A percentile compares a stretch with the other conserved stretches of the same genome.
Evolutionary conservation across 1,140 invertebrate genomes (phyloP).

Genomic region (Drosophila parvula): DNA sequence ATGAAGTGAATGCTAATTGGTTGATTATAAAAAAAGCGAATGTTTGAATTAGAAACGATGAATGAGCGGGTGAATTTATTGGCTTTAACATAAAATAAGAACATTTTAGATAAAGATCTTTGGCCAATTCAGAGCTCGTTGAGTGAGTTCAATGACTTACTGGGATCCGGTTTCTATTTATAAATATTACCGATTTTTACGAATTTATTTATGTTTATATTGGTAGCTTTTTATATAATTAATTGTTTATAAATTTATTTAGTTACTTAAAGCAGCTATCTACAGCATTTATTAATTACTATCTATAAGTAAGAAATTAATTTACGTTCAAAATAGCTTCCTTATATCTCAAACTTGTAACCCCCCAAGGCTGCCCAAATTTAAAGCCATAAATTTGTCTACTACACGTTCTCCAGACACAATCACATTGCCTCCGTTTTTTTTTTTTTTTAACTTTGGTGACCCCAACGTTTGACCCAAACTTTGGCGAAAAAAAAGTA

Average conservation of each 20-base stretch:
- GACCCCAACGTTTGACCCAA: slow-evolving; percentile 48
- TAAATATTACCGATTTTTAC: neutral
- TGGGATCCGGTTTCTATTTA: slow-evolving; percentile 3
- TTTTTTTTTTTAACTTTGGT: slow-evolving; percentile 4
- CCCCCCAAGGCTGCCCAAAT: slow-evolving; percentile 28
- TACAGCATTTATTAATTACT: neutral
- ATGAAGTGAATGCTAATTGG: slow-evolving; percentile 18
- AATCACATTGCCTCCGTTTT: slow-evolving; percentile 38
- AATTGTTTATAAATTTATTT: neutral
- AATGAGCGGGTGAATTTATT: slow-evolving; percentile 15
- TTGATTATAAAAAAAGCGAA: slow-evolving; percentile 2
- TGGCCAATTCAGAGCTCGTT: neutral
- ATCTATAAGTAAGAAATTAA: neutral
- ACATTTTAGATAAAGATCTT: slow-evolving; percentile 9
- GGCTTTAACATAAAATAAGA: slow-evolving; percentile 8
- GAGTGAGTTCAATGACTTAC: slow-evolving; percentile 5
- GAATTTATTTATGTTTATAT: neutral
- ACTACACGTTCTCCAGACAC: slow-evolving; percentile 29
- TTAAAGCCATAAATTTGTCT: slow-evolving; percentile 44
- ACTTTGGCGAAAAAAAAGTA: neutral
- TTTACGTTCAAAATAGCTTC: neutral
- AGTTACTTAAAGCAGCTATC: too few relatives aligned
- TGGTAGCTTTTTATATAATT: neutral
- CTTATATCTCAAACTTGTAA: slow-evolving; percentile 2
- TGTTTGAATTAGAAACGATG: neutral